Evolutionary conservation across 2,888 invertebrate species (phyloP).

Genomic region (Aspidapion aeneum): DNA sequence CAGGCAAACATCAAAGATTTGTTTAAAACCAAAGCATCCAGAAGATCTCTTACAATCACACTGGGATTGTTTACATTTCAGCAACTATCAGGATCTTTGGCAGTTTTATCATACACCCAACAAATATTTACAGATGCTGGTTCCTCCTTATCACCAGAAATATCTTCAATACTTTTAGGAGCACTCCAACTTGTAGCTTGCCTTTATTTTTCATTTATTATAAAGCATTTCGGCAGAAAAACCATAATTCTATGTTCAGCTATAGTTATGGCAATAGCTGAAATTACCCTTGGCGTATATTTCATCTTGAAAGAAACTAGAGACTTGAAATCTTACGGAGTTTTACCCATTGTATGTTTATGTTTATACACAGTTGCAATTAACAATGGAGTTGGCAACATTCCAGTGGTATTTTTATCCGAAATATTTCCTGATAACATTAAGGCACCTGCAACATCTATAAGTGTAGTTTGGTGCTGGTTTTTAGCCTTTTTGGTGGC

Average conservation of each 20-base stretch:
- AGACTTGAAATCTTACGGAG: not conserved
- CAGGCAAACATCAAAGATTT: not conserved
- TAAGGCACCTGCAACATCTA: not conserved
- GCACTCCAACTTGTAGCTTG: not conserved
- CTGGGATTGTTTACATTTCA: not conserved
- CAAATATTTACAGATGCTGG: not conserved
- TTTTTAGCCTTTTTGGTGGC: not conserved
- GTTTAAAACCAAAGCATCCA: not conserved
- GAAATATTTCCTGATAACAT: not conserved
- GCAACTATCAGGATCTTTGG: not conserved
- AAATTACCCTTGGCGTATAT: conserved; percentile 17
- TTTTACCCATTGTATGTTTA: not conserved
- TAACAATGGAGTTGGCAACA: not conserved
- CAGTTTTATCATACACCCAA: not conserved
- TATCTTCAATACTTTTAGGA: not conserved
- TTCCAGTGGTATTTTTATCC: not conserved
- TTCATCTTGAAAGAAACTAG: conserved; percentile 46
- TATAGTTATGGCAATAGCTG: not conserved
- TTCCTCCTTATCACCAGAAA: not conserved
- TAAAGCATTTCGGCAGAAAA: not conserved
- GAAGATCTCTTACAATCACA: not conserved
- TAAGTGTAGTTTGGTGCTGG: not conserved
- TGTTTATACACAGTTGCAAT: not conserved
- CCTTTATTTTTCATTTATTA: not conserved
- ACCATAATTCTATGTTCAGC: not conserved